Conservation (phyloP, 1,140 invertebrate species). For the Chymomyza costata region DNA sequence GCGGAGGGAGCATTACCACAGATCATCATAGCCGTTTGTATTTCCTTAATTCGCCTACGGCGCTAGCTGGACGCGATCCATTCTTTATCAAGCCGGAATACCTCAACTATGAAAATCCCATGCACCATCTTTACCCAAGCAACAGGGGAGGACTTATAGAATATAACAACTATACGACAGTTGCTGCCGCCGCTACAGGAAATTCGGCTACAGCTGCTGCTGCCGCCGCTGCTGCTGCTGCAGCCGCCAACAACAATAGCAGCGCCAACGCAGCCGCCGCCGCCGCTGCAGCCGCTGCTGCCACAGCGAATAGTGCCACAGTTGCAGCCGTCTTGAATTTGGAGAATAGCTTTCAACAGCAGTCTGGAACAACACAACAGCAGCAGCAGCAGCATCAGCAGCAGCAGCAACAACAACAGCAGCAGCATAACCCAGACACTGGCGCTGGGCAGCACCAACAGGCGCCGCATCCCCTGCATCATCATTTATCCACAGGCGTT, state of each 20-base stretch:
- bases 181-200: slow-evolving; percentile 51
- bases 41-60: slow-evolving; percentile 69
- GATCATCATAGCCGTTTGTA: slow-evolving; percentile 73
- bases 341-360: slow-evolving; percentile 48
- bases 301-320: slow-evolving; percentile 11
- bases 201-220: slow-evolving; percentile 39
- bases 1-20: slow-evolving; percentile 74
- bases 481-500: slow-evolving; percentile 60
- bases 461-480: slow-evolving; percentile 54
- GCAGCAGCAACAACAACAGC: slow-evolving; percentile 8
- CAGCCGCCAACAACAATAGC: slow-evolving; percentile 31
- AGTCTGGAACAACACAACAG: slow-evolving; percentile 36
- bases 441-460: slow-evolving; percentile 34
- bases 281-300: slow-evolving; percentile 35
- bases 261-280: slow-evolving; percentile 23
- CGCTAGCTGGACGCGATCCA: slow-evolving; percentile 54
- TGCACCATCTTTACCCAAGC: slow-evolving; percentile 70
- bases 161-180: slow-evolving; percentile 58
- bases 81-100: slow-evolving; percentile 74
- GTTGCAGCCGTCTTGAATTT: slow-evolving; percentile 35
- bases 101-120: slow-evolving; percentile 74
- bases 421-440: slow-evolving; percentile 15
- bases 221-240: slow-evolving; percentile 21
- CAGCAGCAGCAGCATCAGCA: slow-evolving; percentile 28
- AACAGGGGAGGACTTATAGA: slow-evolving; percentile 67